Evolutionary conservation across 1,140 invertebrate genomes (phyloP), one percentile per base, ranked within the genome.

Genomic region (Penaeus indicus): DNA sequence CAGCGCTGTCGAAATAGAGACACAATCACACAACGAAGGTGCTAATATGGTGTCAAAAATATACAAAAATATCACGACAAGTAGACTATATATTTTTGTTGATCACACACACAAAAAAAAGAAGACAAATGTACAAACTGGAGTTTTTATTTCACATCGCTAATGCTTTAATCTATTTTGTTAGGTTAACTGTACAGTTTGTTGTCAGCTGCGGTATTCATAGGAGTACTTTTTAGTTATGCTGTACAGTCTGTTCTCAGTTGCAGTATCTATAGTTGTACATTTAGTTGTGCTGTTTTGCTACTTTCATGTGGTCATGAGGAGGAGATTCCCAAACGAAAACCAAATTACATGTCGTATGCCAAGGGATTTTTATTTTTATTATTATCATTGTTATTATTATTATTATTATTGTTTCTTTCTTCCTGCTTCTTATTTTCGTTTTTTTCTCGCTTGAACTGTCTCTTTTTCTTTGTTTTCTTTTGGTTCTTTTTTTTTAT

Each of bases 121-220:
- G n/a, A 84, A 32, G n/a, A 69, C 32, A 64, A 84, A 84, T 84
- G 81, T 84, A 84, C 81, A 84, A 84, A 83, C 63, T 84, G 62
- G 81, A 84, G 38, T 84, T 84, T 84, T 84, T 84, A 84, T 84
- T 84, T 64, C 64, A 69, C 42, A 54, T 69, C 69, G 81, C 81
- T 84, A 84, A 67, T 84, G 62, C 64, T 64, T 84, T 84, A 84
- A 67, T 84, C 13, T 84, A 67, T 67, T 67, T 84, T 64, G 25
- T 83, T 80, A 80, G 78, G 78, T 80, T 80, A 80, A 84, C 47
- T 67, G 38, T 84, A 67, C 64, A 67, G 61, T 84, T 69, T 84
- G 47, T 62, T 84, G 3, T 84, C 63, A 69, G 10, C 69, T 84
- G 81, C 47, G 11, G 47, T 54, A 10, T 54, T 10, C 47, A 54